Base-by-base conservation (phyloP, 2,888 invertebrate genomes). In the Ophraella communa region DNA sequence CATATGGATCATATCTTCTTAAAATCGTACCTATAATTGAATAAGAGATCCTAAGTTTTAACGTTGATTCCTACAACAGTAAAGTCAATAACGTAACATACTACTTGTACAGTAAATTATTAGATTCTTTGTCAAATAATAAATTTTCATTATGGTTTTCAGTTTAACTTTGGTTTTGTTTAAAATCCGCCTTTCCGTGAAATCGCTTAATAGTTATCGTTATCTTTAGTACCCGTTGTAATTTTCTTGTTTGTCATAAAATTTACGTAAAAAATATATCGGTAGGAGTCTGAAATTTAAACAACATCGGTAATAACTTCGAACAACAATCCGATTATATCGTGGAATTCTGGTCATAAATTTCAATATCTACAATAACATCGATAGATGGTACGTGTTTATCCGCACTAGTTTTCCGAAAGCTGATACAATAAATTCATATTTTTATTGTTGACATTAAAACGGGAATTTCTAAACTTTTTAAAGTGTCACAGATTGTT, bases 381-480 rank as follows among this genome's bases (percentile, higher is more conserved):
- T 57, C 57, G 66, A 53, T 64, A 54, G 45, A 67, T 51, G n/a
- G 59, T 65, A 67, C 65, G 67, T 69, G 69, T 67, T 69, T 69
- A 69, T 69, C 67, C 52, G 62, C 47, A 35, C 21, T 62, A 67
- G 54, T 64, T 67, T 67, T 61, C 44, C 49, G 30, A 60, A 60
- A 60, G 52, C 44, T 52, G 60, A 60, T 60, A 60, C 44, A 52
- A 44, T 20, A 60, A 27, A 42, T 49, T 51, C 39, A 51, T 33
- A 49, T 42, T 59, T 44, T 52, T 27, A 42, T 20, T 44, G 42
- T 59, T 35, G 49, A 57, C 58, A 49, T 49, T 49, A 39, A 51
- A 58, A 14, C 20, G 24, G 23, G 24, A 51, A 51, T 49, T 24
- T 51, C 8, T 27, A 7, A 24, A 45, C 4, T 21, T 21, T n/a